Conservation (phyloP, 2,797 vertebrate species). For the Nothura maculosa region DNA sequence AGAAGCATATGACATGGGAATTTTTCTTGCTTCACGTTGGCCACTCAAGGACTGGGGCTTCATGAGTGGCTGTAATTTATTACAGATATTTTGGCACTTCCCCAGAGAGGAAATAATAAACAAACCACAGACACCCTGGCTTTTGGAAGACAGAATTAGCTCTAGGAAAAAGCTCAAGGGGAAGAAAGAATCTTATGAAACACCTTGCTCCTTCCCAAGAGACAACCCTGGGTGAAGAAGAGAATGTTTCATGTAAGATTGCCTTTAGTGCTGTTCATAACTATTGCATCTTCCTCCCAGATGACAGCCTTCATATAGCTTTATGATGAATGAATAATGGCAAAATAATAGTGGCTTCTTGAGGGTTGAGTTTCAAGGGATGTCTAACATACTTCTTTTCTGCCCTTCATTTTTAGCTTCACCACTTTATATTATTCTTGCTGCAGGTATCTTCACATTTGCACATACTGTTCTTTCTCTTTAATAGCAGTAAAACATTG, state of each 20-base stretch:
- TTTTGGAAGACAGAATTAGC: not conserved
- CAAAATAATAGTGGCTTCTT: not conserved
- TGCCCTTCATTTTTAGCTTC: not conserved
- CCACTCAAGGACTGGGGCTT: not conserved
- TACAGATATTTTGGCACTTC: not conserved
- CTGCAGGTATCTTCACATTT: not conserved
- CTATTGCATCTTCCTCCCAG: not conserved
- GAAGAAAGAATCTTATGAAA: not conserved
- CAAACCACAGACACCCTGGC: not conserved
- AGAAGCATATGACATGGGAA: not conserved
- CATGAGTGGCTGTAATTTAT: not conserved
- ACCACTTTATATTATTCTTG: not conserved
- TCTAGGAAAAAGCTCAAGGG: not conserved
- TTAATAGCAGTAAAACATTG: not conserved
- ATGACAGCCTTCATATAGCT: not conserved
- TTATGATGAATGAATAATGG: not conserved
- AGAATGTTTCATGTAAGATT: not conserved
- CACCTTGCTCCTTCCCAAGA: not conserved
- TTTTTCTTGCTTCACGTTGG: not conserved
- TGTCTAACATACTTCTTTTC: not conserved
- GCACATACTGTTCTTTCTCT: not conserved
- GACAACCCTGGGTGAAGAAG: not conserved
- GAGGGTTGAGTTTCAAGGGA: not conserved
- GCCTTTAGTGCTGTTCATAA: not conserved
- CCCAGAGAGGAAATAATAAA: not conserved